Conservation (phyloP, 2,888 invertebrate genomes). For the Ectobius pallidus region DNA sequence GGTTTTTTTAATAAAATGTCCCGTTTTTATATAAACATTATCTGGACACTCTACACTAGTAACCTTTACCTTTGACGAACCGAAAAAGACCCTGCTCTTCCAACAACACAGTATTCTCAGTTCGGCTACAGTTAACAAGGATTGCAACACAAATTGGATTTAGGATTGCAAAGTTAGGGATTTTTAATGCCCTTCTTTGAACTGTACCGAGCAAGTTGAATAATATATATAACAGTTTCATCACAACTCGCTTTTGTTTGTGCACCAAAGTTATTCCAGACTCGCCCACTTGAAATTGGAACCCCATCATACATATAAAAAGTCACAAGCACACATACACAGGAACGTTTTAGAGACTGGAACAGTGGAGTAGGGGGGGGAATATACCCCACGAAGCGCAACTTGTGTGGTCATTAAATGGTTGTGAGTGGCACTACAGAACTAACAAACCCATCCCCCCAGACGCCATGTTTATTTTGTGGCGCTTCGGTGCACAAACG, state of each 20-base stretch:
- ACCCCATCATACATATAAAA: background rate
- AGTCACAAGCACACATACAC: too few relatives aligned
- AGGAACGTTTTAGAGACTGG: background rate
- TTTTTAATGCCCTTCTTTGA: too few relatives aligned
- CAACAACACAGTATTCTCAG: too few relatives aligned
- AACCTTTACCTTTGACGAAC: too few relatives aligned
- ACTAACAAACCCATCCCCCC: background rate
- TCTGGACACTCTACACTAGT: too few relatives aligned
- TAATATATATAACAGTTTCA: background rate
- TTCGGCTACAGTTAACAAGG: too few relatives aligned
- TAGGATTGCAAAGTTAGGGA: too few relatives aligned
- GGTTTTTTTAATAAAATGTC: too few relatives aligned
- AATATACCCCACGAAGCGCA: background rate
- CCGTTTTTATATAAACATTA: too few relatives aligned
- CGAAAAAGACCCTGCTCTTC: too few relatives aligned
- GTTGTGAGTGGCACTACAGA: background rate
- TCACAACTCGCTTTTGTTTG: background rate
- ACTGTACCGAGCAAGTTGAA: too few relatives aligned
- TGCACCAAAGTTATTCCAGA: background rate
- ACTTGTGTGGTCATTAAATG: slow-evolving; percentile 5
- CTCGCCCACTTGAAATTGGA: background rate
- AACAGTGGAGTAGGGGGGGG: background rate
- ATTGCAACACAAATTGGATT: too few relatives aligned
- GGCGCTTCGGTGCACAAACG: background rate
- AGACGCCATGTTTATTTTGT: background rate